Percentiles rank a stretch among this genome's conserved stretches.
Conservation (phyloP, 2,113 vertebrate genomes). For the Halcyon malimbica region DNA sequence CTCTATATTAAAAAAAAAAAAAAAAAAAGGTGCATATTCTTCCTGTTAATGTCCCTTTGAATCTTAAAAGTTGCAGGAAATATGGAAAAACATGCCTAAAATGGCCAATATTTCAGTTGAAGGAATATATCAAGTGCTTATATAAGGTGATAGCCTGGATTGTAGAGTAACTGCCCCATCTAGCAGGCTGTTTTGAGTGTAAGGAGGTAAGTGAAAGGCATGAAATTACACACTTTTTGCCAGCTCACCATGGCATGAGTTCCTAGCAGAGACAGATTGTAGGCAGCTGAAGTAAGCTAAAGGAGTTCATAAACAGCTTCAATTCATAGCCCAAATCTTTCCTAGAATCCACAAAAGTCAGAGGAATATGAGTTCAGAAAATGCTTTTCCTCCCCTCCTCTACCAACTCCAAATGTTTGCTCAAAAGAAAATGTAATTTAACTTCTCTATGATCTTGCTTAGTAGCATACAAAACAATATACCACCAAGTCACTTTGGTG, state of each 20-base stretch:
- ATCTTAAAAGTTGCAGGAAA: not conserved
- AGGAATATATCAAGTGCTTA: not conserved
- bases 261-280: not conserved
- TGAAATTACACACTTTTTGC: not conserved
- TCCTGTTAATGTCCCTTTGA: not conserved
- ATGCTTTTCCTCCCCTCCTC: rapidly evolving
- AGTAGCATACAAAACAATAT: not conserved
- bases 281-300: not conserved
- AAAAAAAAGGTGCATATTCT: not conserved
- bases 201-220: not conserved
- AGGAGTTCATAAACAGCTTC: not conserved
- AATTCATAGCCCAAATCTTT: not conserved
- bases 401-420: not conserved
- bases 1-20: not conserved
- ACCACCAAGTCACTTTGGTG: not conserved
- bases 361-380: not conserved
- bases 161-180: not conserved
- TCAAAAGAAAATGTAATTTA: not conserved
- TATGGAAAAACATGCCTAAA: not conserved
- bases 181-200: not conserved
- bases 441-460: not conserved
- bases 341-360: not conserved
- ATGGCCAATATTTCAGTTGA: rapidly evolving
- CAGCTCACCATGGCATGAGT: not conserved
- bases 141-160: not conserved